Evolutionary conservation across 2,888 invertebrate species (phyloP).

Genomic region (Oscheius myriophilus): DNA sequence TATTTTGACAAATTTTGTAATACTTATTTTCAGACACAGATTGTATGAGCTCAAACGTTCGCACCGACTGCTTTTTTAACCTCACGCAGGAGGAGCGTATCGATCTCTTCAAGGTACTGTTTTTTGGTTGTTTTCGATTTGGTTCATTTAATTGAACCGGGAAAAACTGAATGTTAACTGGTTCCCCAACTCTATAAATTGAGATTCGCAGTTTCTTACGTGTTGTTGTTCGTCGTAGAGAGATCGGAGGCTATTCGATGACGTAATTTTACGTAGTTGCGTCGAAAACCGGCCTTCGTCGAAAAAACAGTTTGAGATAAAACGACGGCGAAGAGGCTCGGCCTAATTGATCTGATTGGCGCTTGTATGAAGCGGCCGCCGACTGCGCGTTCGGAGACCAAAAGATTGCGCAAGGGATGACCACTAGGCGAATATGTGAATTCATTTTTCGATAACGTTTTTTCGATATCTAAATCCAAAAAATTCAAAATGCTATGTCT

Average conservation of each 20-base stretch:
- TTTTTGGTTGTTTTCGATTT: background rate
- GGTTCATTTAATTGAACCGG: background rate
- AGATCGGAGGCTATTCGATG: background rate
- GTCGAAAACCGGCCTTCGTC: constrained; percentile 2
- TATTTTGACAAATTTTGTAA: no score
- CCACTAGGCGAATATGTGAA: no score
- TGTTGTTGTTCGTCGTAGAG: background rate
- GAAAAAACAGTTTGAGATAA: constrained; percentile 15
- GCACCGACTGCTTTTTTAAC: constrained; percentile 63
- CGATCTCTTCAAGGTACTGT: constrained; percentile 54
- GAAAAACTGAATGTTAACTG: no score
- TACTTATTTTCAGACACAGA: no score
- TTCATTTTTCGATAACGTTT: no score
- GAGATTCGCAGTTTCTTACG: constrained; percentile 1
- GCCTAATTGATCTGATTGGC: constrained; percentile 6
- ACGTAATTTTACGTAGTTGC: constrained; percentile 10
- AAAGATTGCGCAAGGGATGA: no score
- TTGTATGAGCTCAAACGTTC: constrained; percentile 48
- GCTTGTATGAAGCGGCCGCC: no score
- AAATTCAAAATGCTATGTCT: no score
- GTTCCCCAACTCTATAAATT: no score
- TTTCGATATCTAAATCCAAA: no score
- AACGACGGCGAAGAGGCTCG: constrained; percentile 3
- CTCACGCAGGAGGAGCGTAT: constrained; percentile 57
- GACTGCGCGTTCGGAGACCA: no score